Conservation (phyloP, 2,797 vertebrate species). For the Glossophaga mutica region DNA sequence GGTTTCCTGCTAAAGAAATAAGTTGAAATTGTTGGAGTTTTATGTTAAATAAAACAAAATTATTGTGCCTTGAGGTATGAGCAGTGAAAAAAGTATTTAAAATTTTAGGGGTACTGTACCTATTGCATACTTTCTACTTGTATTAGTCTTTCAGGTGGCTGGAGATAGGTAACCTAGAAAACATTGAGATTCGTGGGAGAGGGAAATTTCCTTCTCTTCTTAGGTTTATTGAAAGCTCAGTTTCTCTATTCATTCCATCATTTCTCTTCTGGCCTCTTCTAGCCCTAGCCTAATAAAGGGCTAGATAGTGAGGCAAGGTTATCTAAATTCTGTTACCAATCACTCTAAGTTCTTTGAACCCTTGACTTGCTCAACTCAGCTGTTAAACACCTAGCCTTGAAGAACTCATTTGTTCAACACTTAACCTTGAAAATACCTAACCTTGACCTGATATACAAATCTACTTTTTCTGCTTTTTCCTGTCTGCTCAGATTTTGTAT, state of each 20-base stretch:
- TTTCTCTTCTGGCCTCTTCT: background rate
- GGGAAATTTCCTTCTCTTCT: background rate
- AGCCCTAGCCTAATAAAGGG: background rate
- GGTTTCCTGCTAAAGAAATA: background rate
- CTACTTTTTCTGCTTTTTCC: background rate
- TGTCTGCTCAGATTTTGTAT: background rate
- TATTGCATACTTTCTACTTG: background rate
- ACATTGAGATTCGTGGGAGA: background rate
- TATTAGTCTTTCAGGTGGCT: background rate
- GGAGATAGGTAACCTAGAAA: background rate
- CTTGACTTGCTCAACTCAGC: background rate
- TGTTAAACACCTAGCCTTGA: background rate
- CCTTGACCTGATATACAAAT: background rate
- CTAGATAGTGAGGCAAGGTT: background rate
- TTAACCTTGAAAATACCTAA: background rate
- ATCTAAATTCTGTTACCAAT: background rate
- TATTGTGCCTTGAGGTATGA: background rate
- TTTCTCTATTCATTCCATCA: background rate
- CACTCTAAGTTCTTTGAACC: background rate
- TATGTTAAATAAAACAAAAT: background rate
- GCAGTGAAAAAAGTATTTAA: background rate
- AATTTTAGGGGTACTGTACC: background rate
- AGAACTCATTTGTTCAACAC: background rate
- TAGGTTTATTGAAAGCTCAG: background rate
- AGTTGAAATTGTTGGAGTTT: background rate